phyloP scores from a whole-genome alignment of 2,113 vertebrate species.

The Podarcis muralis region DNA sequence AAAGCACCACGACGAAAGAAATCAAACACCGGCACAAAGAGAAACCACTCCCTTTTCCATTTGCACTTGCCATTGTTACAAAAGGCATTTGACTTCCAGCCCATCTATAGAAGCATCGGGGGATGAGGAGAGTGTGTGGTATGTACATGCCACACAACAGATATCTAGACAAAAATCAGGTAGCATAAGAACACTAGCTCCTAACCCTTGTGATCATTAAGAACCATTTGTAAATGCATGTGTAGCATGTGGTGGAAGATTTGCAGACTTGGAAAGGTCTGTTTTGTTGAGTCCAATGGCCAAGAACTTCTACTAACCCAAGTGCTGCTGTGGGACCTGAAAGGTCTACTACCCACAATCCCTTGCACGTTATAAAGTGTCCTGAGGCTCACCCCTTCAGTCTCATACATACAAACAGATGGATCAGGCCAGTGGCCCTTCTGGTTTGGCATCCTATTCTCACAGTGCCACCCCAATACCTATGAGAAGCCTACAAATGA shows the following conservation, averaged over 20 bases:
- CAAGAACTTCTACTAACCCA: background rate
- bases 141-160: background rate
- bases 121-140: background rate
- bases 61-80: background rate
- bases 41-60: background rate
- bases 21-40: background rate
- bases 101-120: background rate
- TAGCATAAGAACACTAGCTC: background rate
- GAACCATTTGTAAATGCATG: background rate
- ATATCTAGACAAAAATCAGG: background rate
- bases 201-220: background rate
- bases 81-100: background rate
- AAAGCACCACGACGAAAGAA: background rate
- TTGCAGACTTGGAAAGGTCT: background rate
- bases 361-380: background rate
- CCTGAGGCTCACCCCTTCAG: background rate
- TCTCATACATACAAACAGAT: background rate
- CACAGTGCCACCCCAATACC: no score
- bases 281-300: background rate
- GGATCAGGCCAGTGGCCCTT: no score
- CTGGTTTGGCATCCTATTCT: no score
- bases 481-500: no score
- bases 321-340: no score
- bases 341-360: no score
- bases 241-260: background rate